Evolutionary conservation across 1,140 invertebrate species (phyloP), one percentile per base, ranked within the genome.

Genomic region (Paralvinella palmiformis): DNA sequence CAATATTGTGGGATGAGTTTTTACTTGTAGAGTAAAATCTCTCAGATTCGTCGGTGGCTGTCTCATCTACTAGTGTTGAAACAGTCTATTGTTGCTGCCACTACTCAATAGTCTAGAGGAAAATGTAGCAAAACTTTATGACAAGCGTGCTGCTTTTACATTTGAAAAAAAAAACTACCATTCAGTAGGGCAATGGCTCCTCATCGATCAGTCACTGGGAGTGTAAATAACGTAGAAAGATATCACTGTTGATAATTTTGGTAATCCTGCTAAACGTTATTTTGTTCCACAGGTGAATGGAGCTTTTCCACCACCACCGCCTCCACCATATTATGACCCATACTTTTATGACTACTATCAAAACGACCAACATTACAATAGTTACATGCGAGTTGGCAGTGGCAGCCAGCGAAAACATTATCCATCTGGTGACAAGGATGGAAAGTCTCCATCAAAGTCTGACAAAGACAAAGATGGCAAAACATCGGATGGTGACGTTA

Each of bases 331-430:
- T 29, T 73, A 75, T 56, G 71, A 73, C 55, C 69, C 72, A 52
- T 73, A 73, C 61, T 69, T 69, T 15, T 73, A 73, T 63, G 74
- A 74, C 50, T 72, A 71, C 57, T 72, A 72, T 31, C 59, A 61
- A 32, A 68, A 67, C 7, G 67, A 69, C 44, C 65, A 45, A 1
- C n/a, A 50, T 50, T 52, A 36, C n/a, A 17, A 31, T 29, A 29
- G 29, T 50, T 36, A 31, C 20, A 29, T 36, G n/a, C 5, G 4
- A 50, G 48, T 50, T 50, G 48, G 58, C 35, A 59, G 29, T 13
- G 48, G 48, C 32, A 35, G 58, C 41, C 72, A 73, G 67, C 59
- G 66, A 53, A 65, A 61, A 48, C 67, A 72, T 55, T 71, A 52
- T 41, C 57, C 56, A 64, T 66, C 62, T 58, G 35, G 65, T 63